These are phyloP conservation scores for Thereva nobilitata DNA, from an alignment of 2,888 invertebrate species.

Conservation along the genomic window DNA sequence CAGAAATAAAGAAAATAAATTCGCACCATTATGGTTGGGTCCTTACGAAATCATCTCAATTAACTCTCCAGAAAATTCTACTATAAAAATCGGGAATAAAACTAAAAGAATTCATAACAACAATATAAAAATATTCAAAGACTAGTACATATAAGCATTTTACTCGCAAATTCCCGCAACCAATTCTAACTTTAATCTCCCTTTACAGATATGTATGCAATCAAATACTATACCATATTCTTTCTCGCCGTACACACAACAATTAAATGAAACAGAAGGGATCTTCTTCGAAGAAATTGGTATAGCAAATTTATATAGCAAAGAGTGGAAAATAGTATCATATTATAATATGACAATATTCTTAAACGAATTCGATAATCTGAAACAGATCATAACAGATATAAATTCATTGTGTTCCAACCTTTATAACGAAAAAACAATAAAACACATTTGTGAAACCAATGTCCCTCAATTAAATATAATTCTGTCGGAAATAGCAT, in stretches of 20 bases:
- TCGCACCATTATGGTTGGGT: conserved; percentile 34
- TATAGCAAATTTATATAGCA: conserved; percentile 32
- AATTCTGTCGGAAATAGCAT: too few relatives aligned
- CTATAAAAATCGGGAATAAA: conserved; percentile 31
- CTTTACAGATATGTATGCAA: too few relatives aligned
- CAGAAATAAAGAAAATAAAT: too few relatives aligned
- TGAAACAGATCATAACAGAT: neutral
- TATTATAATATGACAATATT: conserved; percentile 19
- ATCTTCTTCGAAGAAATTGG: conserved; percentile 37
- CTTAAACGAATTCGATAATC: conserved; percentile 6
- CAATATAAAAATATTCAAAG: conserved; percentile 13
- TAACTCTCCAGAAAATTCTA: conserved; percentile 13
- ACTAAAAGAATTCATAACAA: neutral
- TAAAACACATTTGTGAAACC: too few relatives aligned
- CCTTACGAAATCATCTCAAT: conserved; percentile 30
- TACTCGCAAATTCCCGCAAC: conserved; percentile 3
- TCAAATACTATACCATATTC: too few relatives aligned
- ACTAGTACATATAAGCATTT: too few relatives aligned
- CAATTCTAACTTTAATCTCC: neutral
- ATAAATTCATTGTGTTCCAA: too few relatives aligned
- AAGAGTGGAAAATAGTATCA: conserved; percentile 15
- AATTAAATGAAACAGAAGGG: too few relatives aligned
- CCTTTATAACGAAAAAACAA: too few relatives aligned
- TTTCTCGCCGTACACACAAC: too few relatives aligned
- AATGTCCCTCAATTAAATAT: too few relatives aligned